Evolutionary conservation across 1,140 invertebrate genomes (phyloP).

Genomic region (Delia radicum): DNA sequence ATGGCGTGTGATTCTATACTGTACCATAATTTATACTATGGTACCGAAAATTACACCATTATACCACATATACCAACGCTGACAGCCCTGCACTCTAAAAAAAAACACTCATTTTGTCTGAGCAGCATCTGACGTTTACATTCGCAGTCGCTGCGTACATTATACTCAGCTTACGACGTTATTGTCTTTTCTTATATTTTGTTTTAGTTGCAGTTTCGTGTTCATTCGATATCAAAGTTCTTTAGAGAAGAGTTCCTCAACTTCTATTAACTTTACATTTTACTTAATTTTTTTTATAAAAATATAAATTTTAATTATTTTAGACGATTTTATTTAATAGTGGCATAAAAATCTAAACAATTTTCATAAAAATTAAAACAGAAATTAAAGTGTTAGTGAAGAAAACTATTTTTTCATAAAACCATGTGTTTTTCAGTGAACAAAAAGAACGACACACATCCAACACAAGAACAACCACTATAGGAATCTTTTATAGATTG

Average conservation of each 20-base stretch:
- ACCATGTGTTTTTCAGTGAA: neutral
- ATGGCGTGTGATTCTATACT: no score
- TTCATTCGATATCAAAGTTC: neutral
- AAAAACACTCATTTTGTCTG: neutral
- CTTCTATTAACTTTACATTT: no score
- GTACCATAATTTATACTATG: no score
- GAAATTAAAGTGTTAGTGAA: neutral
- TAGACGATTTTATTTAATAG: neutral
- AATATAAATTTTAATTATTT: neutral
- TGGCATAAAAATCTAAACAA: neutral
- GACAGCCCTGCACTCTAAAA: no score
- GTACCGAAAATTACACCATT: no score
- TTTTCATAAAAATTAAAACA: neutral
- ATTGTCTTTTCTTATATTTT: neutral
- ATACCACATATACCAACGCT: no score
- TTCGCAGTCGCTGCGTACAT: neutral
- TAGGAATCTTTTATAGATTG: no score
- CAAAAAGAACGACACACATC: neutral
- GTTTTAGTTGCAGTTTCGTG: neutral
- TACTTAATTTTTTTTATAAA: neutral
- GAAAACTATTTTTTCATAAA: neutral
- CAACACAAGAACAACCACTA: no score
- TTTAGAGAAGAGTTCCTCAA: neutral
- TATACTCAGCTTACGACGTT: neutral
- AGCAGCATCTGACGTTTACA: neutral